Evolutionary conservation across 2,113 vertebrate species (phyloP).

Genomic region (Callithrix jacchus): DNA sequence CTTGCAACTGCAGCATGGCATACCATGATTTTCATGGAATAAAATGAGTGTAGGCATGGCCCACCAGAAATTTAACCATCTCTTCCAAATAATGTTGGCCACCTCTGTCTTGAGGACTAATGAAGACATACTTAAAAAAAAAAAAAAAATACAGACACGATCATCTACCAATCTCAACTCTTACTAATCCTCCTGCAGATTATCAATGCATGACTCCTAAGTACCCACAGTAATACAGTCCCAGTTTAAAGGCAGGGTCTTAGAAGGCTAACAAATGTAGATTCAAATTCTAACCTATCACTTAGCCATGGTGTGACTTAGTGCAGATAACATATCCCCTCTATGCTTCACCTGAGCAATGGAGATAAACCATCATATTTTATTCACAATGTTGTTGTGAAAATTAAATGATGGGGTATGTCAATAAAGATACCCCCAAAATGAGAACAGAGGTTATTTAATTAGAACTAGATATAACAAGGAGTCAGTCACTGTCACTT

Average conservation of each 20-base stretch:
- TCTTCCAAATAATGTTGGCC: background rate
- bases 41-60: background rate
- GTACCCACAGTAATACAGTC: background rate
- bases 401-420: background rate
- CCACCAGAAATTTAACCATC: background rate
- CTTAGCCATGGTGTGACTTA: background rate
- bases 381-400: background rate
- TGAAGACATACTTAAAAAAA: background rate
- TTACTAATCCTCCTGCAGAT: background rate
- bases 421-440: background rate
- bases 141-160: background rate
- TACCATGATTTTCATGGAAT: background rate
- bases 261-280: background rate
- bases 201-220: background rate
- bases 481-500: background rate
- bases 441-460: background rate
- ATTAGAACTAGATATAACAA: background rate
- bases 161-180: background rate
- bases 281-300: background rate
- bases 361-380: background rate
- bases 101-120: background rate
- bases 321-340: background rate
- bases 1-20: background rate
- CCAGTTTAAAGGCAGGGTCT: background rate
- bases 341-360: background rate